Base-by-base conservation (phyloP, 2,888 invertebrate genomes). In the Drosophila paramelanica region DNA sequence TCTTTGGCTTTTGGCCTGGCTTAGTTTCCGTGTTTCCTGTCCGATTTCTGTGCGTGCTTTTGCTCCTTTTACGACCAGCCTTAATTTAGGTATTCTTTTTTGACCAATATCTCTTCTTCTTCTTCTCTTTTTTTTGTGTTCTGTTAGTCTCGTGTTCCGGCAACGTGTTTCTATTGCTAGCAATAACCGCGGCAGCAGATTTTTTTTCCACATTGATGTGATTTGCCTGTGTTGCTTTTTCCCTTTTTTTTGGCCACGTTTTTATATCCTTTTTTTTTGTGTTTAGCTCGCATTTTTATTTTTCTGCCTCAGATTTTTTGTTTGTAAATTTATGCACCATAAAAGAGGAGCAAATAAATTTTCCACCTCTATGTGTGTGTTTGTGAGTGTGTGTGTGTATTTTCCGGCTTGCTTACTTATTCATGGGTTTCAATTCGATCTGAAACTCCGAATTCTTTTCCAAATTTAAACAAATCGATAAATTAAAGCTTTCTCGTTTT, bases 251-350 rank as follows among this genome's bases (percentile, higher is more conserved):
- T 73, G 53, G 61, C 72, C 58, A 67, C 71, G 69, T 69, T 73
- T 81, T 88, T 81, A 79, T 77, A 70, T 67, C 60, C 73, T 66
- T 72, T 17, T 17, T 17, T 17, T 65, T 76, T 81, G 78, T 69
- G 77, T 70, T 67, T 64, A 59, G 60, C 62, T 76, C 55, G 53
- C 62, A 51, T 74, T 76, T 69, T 79, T 70, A 59, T 82, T 64
- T 73, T 69, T 59, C 41, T 62, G 80, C 71, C 71, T 74, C 78
- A 74, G 77, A 77, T 84, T 74, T 81, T 64, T 66, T 69, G 69
- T 73, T 66, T 68, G 52, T 61, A 74, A 88, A 87, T 89, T 81
- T 87, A 84, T 87, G 87, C 77, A 64, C 74, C 72, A 89, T 89
- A 87, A 89, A 86, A 82, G 58, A 51, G 46, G 65, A 39, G 58